Conservation (phyloP, 2,113 vertebrate genomes). For the Jacana jacana region DNA sequence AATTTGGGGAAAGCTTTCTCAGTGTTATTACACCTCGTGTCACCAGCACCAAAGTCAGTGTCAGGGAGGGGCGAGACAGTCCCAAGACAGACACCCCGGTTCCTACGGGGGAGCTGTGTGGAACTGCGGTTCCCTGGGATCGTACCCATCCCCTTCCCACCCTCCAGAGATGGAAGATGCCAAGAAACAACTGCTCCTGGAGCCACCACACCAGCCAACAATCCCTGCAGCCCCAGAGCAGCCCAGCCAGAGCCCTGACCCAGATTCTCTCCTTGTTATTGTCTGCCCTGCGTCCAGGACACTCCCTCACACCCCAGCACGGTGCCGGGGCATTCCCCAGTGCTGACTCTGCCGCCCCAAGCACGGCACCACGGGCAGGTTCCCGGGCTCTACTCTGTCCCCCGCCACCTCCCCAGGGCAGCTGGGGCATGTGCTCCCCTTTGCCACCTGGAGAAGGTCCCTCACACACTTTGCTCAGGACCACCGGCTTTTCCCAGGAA, state of each 20-base stretch:
- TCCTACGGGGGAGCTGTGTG: fast-evolving
- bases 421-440: not conserved
- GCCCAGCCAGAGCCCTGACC: slow-evolving; percentile 8
- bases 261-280: slow-evolving; percentile 13
- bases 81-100: not conserved
- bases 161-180: fast-evolving
- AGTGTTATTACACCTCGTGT: not conserved
- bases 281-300: not conserved
- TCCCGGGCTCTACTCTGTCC: not conserved
- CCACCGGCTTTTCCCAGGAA: fast-evolving
- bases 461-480: fast-evolving
- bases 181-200: not conserved
- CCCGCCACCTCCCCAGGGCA: not conserved
- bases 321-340: not conserved
- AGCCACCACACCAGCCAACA: not conserved
- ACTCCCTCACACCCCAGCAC: not conserved
- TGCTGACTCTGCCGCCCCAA: not conserved
- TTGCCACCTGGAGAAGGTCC: fast-evolving
- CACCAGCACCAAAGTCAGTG: not conserved
- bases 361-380: not conserved
- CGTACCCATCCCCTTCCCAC: not conserved
- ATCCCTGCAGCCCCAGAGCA: not conserved
- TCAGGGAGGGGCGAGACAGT: not conserved
- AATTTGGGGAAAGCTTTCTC: not conserved
- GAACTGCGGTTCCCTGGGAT: fast-evolving